Base-by-base conservation (phyloP, 2,797 vertebrate genomes). In the Kryptolebias ocellatus region DNA sequence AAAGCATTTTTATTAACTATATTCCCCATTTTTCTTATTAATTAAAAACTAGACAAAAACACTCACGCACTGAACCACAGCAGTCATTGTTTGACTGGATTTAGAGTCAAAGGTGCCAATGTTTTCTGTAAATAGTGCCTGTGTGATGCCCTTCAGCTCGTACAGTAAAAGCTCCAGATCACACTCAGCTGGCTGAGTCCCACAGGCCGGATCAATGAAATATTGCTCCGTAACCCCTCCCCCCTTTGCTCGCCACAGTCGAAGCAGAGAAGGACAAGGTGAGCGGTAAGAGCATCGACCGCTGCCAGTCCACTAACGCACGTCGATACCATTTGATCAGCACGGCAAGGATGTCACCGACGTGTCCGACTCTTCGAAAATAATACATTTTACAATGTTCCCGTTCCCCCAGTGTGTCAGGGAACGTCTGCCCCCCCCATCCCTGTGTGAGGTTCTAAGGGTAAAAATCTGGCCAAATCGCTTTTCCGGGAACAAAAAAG, bases 51-150 rank as follows among this genome's bases (percentile, higher is more conserved):
- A 44, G 14, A 12, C 42, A 44, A 12, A 44, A 44, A 44, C 42
- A 44, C 12, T 44, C 42, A 12, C 12, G 11, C 12, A 12, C 42
- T 44, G 27, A 31, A 29, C 27, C 17, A 46, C 47, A 47, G 11
- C 42, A n/a, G 3, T 45, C 4, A 4, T 9, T 15, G 12, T 18
- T 9, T 7, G 39, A 62, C 16, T 57, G 53, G 14, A 18, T 20
- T 62, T 15, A 0, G 5, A 34, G 9, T 56, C 3, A 42, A 55
- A 6, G 1, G 5, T 1, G 3, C 11, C 29, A 95, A 95, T 2
- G 90, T 93, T 0, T 93, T 94, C 91, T 95, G 93, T 83, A 16
- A 45, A 11, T 7, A 49, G 29, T 2, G 46, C 24, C 29, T 34
- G 27, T 39, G 14, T 3, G 9, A 20, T 8, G 78, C n/a, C 83